Base-by-base conservation (phyloP, 2,797 vertebrate species). In the Melanotaenia parkinsoni region DNA sequence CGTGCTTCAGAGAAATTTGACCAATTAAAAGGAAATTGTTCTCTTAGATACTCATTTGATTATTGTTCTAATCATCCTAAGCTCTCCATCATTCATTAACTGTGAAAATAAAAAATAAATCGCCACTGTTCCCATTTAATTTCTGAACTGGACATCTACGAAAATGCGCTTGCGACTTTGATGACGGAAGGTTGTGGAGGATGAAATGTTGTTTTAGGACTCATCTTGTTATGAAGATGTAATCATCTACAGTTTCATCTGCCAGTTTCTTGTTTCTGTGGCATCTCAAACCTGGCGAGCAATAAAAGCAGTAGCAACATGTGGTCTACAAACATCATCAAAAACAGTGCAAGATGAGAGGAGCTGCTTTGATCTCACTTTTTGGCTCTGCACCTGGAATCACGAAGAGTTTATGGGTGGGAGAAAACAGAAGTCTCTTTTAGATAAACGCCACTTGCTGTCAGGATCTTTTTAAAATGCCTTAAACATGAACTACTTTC, bases 331-430 rank as follows among this genome's bases (percentile, higher is more conserved):
- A 66, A 47, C 74, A 84, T 61, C 83, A 89, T 86, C 88, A 89
- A 82, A 86, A 87, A 51, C 82, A 79, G 71, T 51, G 76, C n/a
- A 59, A 81, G 77, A 90, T 78, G 85, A 90, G 84, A 84, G 53
- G 24, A 72, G 63, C 58, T 8, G 72, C 87, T 89, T 88, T 90
- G 86, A 90, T 89, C 80, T 85, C 38, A 70, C 56, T 79, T 85
- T 83, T 74, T 89, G 88, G 82, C 82, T 77, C 70, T 6, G 38
- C 61, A 87, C 67, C 76, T 85, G 45, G 38, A 88, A 78, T 78
- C 59, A 72, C 51, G 59, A 61, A 58, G 72, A 75, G 80, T 86
- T 81, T 65, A 84, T 57, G 61, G 50, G 58, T 76, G 47, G 53
- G 59, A 28, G 54, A 1, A 77, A 69, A 67, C 66, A 53, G 51